phyloP scores from a whole-genome alignment of 2,113 vertebrate species.

The Hippopotamus amphibius region DNA sequence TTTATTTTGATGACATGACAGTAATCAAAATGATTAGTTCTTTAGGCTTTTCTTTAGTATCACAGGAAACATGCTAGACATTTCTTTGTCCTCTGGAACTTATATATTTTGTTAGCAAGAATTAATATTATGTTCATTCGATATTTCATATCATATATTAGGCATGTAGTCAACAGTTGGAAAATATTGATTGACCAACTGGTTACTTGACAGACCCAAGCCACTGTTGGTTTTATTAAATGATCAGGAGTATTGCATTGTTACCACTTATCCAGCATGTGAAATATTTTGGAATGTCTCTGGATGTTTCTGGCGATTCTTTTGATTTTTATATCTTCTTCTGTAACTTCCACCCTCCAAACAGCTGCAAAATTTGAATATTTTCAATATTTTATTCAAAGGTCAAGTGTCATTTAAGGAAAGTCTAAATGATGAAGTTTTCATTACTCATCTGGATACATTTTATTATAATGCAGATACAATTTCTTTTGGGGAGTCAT shows the following conservation, averaged over 20 bases:
- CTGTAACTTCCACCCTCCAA: background rate
- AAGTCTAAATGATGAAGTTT: background rate
- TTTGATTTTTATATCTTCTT: constrained; percentile 1
- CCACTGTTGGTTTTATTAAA: background rate
- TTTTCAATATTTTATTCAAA: background rate
- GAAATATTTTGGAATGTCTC: background rate
- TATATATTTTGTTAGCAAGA: background rate
- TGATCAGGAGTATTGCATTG: background rate
- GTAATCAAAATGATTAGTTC: background rate
- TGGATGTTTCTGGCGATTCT: background rate
- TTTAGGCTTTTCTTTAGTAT: background rate
- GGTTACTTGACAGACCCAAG: background rate
- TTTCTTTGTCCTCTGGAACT: background rate
- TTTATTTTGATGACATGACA: background rate
- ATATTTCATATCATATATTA: background rate
- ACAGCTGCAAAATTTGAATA: background rate
- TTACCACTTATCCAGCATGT: background rate
- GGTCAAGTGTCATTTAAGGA: background rate
- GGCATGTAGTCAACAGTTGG: background rate
- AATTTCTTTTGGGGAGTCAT: background rate
- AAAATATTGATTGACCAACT: background rate
- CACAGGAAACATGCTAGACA: background rate
- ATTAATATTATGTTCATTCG: background rate
- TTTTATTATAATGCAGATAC: background rate
- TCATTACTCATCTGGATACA: background rate